Percentiles rank a stretch among this genome's conserved stretches.
Evolutionary conservation across 2,113 vertebrate genomes (phyloP).

Genomic region (Macrotis lagotis): DNA sequence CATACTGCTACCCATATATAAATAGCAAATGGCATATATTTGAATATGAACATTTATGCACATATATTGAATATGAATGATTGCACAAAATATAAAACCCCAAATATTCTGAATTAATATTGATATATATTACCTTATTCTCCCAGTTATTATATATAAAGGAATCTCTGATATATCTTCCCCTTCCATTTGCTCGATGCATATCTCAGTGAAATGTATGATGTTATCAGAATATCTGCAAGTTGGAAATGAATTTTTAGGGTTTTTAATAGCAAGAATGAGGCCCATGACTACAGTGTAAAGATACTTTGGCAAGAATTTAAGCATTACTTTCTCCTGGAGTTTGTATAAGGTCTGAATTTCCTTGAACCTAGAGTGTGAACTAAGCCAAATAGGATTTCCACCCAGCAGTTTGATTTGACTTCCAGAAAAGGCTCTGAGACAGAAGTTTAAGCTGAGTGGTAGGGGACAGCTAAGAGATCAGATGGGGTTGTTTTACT

Average conservation of each 20-base stretch:
- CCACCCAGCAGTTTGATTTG: not conserved
- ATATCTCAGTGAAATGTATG: not conserved
- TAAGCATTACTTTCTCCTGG: not conserved
- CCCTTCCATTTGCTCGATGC: not conserved
- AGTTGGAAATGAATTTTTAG: not conserved
- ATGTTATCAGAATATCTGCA: not conserved
- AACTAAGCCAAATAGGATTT: not conserved
- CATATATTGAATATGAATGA: not conserved
- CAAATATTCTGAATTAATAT: not conserved
- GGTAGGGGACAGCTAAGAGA: not conserved
- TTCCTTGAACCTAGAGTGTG: not conserved
- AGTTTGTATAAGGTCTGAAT: not conserved
- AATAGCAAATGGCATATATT: not conserved
- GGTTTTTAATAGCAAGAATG: not conserved
- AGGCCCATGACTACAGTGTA: not conserved
- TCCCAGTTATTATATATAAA: not conserved
- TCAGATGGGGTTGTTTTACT: not conserved
- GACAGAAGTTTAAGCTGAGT: not conserved
- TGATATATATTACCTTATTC: not conserved
- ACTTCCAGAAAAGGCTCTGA: not conserved
- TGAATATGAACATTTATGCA: not conserved
- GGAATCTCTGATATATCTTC: not conserved
- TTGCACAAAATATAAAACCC: not conserved
- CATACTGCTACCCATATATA: not conserved
- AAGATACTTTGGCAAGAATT: not conserved